A percentile compares a stretch with the other conserved stretches of the same genome.
phyloP scores from a whole-genome alignment of 2,797 vertebrate species.

The Paedocypris micromegethes region DNA sequence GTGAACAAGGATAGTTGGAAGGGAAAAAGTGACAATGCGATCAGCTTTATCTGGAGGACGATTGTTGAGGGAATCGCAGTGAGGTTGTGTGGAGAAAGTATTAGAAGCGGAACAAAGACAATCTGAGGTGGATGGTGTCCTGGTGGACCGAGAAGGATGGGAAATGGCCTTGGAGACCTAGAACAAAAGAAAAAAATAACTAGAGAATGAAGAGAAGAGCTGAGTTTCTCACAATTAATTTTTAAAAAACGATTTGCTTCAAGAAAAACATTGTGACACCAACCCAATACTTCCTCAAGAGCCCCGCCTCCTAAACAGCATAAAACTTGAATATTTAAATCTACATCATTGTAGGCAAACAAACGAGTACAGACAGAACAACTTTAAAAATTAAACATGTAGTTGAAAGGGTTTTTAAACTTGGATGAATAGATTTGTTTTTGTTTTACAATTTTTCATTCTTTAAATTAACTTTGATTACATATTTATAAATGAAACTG shows the following conservation, averaged over 20 bases:
- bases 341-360: no score
- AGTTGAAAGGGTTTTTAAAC: no score
- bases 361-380: no score
- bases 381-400: no score
- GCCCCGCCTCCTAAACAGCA: no score
- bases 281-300: no score
- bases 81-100: slow-evolving; percentile 50
- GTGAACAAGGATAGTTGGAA: slow-evolving; percentile 5
- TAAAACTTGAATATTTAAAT: no score
- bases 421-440: no score
- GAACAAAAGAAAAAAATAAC: slow-evolving; percentile 49
- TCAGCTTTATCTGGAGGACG: background rate
- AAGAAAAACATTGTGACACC: no score
- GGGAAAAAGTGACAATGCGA: slow-evolving; percentile 8
- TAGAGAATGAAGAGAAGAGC: slow-evolving; percentile 15
- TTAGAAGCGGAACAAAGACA: slow-evolving; percentile 45
- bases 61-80: slow-evolving; percentile 45
- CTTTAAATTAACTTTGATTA: no score
- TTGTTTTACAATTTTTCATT: no score
- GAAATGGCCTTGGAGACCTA: slow-evolving; percentile 56
- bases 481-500: no score
- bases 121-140: slow-evolving; percentile 50
- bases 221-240: background rate
- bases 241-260: background rate
- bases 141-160: slow-evolving; percentile 49